Conservation (phyloP, 2,888 invertebrate genomes). For the Eristalis tenax region DNA sequence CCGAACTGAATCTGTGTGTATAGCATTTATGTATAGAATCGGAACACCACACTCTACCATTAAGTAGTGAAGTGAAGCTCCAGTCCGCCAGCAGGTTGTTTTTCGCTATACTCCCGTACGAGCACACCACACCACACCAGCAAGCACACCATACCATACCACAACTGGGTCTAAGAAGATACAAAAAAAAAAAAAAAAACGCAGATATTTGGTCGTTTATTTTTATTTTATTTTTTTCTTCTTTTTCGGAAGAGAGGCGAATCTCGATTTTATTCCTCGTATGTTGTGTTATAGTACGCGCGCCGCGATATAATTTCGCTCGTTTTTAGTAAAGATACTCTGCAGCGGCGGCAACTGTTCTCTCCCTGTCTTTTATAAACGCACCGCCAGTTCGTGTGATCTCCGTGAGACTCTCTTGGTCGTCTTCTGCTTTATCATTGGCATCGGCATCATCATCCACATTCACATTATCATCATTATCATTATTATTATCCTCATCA, state of each 20-base stretch:
- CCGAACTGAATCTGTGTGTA: slow-evolving; percentile 55
- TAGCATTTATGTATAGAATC: slow-evolving; percentile 71
- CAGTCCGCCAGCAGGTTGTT: slow-evolving; percentile 71
- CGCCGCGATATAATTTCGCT: slow-evolving; percentile 69
- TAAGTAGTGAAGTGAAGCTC: slow-evolving; percentile 70
- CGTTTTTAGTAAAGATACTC: slow-evolving; percentile 68
- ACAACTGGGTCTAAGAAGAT: slow-evolving; percentile 51
- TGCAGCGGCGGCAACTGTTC: slow-evolving; percentile 64
- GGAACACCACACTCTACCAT: slow-evolving; percentile 65
- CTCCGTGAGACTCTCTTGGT: slow-evolving; percentile 8
- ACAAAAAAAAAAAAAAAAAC: not conserved
- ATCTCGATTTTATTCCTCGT: slow-evolving; percentile 53
- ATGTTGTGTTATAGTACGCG: slow-evolving; percentile 47
- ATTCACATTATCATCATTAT: slow-evolving; percentile 14
- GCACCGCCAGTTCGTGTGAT: slow-evolving; percentile 1
- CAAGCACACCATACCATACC: slow-evolving; percentile 11
- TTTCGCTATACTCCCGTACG: slow-evolving; percentile 65
- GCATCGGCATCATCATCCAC: slow-evolving; percentile 40
- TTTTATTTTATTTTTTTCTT: not conserved
- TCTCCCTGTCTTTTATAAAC: slow-evolving; percentile 7
- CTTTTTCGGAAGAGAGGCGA: slow-evolving; percentile 52
- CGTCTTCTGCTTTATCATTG: not conserved
- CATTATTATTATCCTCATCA: slow-evolving; percentile 3
- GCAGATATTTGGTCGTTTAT: not conserved
- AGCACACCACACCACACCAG: slow-evolving; percentile 47